phyloP scores from a whole-genome alignment of 2,888 invertebrate species.

The Plebejus argus region DNA sequence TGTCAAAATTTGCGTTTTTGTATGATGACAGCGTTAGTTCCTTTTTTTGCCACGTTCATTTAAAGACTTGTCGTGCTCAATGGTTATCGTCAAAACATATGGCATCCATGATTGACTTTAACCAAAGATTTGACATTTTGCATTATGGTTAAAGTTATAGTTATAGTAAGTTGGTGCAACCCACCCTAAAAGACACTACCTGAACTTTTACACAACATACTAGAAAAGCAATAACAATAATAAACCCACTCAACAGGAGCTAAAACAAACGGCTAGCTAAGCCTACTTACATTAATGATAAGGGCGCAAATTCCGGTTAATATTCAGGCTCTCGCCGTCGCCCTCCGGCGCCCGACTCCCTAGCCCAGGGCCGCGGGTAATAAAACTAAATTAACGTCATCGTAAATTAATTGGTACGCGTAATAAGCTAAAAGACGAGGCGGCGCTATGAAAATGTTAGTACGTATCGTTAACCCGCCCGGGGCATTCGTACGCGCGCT shows the following conservation, averaged over 20 bases:
- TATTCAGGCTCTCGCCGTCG: slow-evolving; percentile 6
- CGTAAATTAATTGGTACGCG: slow-evolving; percentile 48
- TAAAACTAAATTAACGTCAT: slow-evolving; percentile 49
- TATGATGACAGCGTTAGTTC: too few species aligned
- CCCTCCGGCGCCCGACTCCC: slow-evolving; percentile 30
- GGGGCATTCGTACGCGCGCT: background rate
- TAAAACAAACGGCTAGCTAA: slow-evolving; percentile 16
- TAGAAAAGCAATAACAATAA: background rate
- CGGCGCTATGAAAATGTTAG: slow-evolving; percentile 28
- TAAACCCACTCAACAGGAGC: background rate
- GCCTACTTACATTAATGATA: slow-evolving; percentile 26
- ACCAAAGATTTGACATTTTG: too few species aligned
- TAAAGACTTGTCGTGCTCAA: too few species aligned
- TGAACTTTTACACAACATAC: background rate
- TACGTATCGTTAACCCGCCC: slow-evolving; percentile 23
- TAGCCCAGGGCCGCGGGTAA: slow-evolving; percentile 37
- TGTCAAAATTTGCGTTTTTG: too few species aligned
- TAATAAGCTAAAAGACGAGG: slow-evolving; percentile 47
- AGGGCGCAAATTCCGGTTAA: slow-evolving; percentile 25
- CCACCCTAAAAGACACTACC: too few species aligned
- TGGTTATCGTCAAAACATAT: too few species aligned
- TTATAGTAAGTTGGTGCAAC: too few species aligned
- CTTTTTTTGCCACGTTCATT: too few species aligned
- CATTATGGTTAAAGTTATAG: too few species aligned
- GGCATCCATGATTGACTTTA: too few species aligned